Evolutionary conservation across 2,797 vertebrate species (phyloP).

Genomic region (Caiman crocodilus): DNA sequence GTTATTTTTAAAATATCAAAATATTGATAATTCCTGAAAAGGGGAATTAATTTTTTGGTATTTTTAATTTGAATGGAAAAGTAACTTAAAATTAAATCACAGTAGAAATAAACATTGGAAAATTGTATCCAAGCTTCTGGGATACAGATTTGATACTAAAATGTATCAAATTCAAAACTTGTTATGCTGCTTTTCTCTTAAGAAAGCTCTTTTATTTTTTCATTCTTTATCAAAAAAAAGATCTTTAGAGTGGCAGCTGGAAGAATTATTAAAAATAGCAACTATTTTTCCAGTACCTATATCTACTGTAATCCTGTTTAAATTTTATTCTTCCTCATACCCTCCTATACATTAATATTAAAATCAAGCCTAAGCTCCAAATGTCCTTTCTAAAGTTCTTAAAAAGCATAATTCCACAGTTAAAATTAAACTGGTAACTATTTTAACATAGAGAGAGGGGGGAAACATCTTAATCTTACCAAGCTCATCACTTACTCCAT

Average conservation of each 20-base stretch:
- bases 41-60: neutral
- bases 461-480: neutral
- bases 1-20: neutral
- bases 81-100: neutral
- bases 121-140: neutral
- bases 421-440: neutral
- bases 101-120: neutral
- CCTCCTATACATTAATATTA: neutral
- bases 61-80: neutral
- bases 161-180: neutral
- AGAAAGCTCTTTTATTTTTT: neutral
- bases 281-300: neutral
- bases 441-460: neutral
- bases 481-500: neutral
- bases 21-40: neutral
- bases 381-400: neutral
- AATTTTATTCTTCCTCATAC: neutral
- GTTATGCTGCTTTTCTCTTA: neutral
- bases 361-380: neutral
- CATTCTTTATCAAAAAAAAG: neutral
- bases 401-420: accelerated
- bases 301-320: neutral
- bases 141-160: neutral
- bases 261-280: neutral
- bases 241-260: neutral